Base-by-base conservation (phyloP, 2,113 vertebrate species). In the Nothoprocta perdicaria region DNA sequence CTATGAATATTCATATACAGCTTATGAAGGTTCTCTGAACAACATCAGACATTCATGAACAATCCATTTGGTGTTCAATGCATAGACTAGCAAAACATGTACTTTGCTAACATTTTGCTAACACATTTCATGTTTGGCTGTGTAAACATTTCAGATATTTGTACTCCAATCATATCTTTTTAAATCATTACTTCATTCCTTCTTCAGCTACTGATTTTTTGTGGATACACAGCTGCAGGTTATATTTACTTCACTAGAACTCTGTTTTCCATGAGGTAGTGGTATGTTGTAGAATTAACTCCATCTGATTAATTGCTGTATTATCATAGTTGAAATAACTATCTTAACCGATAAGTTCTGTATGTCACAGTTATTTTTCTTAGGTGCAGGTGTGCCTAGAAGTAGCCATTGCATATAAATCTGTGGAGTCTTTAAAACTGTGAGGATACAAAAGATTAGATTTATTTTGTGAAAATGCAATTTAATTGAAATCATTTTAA, bases 401-500 rank as follows among this genome's bases (percentile, higher is more conserved):
- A 73, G 40, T 85, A 43, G 33, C 66, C 45, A 15, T 76, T 33
- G 5, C 84, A 12, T 53, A 71, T 80, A 80, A 91, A 76, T 57
- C 5, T 74, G 61, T 84, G 15, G 84, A 52, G 23, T 84, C 72
- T 90, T 96, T 58, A 81, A 65, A 76, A 57, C 33, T 67, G 12
- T 80, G 83, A 88, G 29, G 14, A 85, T 55, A 88, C 61, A 84
- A 81, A 86, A 86, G 24, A 86, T 89, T 15, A 92, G 53, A 93
- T 95, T 87, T 84, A 72, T 90, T 94, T 96, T 91, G 78, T 95
- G 72, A 94, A 97, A 96, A 84, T 92, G 7, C 89, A 92, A 95
- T 96, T 96, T 97, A 95, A 95, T 90, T 96, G 67, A 94, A 96
- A 86, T 95, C 0, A 95, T 93, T 95, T 95, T 88, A 90, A 90